phyloP scores from a whole-genome alignment of 2,113 vertebrate genomes.

The Thermophis baileyi region DNA sequence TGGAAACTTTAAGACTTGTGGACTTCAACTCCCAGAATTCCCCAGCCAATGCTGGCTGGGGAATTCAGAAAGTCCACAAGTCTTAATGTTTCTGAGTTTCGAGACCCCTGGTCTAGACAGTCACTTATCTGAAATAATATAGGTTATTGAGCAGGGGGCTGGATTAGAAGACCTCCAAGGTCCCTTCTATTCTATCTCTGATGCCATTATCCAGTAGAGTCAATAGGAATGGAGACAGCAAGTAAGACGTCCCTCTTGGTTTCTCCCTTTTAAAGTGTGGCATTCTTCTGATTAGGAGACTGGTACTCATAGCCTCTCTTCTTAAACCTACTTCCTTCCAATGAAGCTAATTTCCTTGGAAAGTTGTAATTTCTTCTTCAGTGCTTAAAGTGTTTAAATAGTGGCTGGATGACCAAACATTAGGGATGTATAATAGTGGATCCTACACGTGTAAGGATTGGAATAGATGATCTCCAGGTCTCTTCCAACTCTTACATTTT shows the following conservation, averaged over 20 bases:
- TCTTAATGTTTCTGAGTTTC: no score
- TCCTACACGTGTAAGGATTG: not conserved
- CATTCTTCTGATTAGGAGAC: not conserved
- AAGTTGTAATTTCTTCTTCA: not conserved
- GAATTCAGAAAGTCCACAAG: no score
- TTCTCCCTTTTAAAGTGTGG: not conserved
- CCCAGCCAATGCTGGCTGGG: no score
- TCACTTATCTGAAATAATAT: no score
- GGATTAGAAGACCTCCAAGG: no score
- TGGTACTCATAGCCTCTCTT: not conserved
- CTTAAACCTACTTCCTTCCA: not conserved
- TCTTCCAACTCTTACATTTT: not conserved
- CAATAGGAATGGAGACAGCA: no score
- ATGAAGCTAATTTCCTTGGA: not conserved
- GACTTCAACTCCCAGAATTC: no score
- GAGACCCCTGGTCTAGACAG: no score
- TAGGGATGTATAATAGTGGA: not conserved
- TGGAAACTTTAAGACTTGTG: no score
- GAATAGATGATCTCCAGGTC: not conserved
- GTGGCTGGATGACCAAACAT: not conserved
- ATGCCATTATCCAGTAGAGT: no score
- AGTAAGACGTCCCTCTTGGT: not conserved
- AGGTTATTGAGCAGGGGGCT: no score
- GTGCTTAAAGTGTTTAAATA: not conserved
- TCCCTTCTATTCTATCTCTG: no score